These are phyloP conservation scores for Mactromeris polynyma DNA, from an alignment of 2,888 invertebrate genomes.

Conservation along the genomic window DNA sequence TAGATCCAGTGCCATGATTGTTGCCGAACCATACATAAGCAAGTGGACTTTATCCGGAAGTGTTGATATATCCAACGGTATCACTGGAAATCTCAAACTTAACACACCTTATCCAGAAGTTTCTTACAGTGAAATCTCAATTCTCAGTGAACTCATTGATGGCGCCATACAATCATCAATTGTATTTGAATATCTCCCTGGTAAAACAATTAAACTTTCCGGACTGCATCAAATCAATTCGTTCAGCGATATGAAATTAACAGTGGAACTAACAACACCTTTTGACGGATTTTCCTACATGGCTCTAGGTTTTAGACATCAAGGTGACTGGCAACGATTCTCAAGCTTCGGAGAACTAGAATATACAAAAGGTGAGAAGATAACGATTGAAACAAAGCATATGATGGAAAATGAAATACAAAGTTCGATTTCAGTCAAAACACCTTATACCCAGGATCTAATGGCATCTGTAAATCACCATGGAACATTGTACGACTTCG, in stretches of 20 bases:
- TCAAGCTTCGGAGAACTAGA: slow-evolving; percentile 44
- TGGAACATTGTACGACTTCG: slow-evolving; percentile 39
- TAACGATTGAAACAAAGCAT: slow-evolving; percentile 40
- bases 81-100: slow-evolving; percentile 50
- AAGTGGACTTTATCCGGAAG: slow-evolving; percentile 39
- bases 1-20: slow-evolving; percentile 32
- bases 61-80: slow-evolving; percentile 40
- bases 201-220: slow-evolving; percentile 35
- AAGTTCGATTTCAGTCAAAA: slow-evolving; percentile 36
- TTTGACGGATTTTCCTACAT: slow-evolving; percentile 41
- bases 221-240: slow-evolving; percentile 31
- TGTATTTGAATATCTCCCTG: slow-evolving; percentile 52
- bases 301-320: slow-evolving; percentile 35
- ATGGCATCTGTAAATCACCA: slow-evolving; percentile 29
- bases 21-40: slow-evolving; percentile 46
- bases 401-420: slow-evolving; percentile 28
- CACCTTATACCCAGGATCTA: slow-evolving; percentile 47
- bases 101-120: slow-evolving; percentile 46
- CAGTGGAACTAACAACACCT: slow-evolving; percentile 54
- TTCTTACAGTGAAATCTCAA: slow-evolving; percentile 30
- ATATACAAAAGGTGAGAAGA: slow-evolving; percentile 42
- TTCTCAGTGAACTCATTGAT: slow-evolving; percentile 28
- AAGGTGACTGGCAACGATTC: slow-evolving; percentile 43
- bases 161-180: slow-evolving; percentile 39
- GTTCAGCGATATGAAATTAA: slow-evolving; percentile 22